These are phyloP conservation scores for Willisornis vidua DNA, from an alignment of 2,113 vertebrate species.

Conservation along the genomic window DNA sequence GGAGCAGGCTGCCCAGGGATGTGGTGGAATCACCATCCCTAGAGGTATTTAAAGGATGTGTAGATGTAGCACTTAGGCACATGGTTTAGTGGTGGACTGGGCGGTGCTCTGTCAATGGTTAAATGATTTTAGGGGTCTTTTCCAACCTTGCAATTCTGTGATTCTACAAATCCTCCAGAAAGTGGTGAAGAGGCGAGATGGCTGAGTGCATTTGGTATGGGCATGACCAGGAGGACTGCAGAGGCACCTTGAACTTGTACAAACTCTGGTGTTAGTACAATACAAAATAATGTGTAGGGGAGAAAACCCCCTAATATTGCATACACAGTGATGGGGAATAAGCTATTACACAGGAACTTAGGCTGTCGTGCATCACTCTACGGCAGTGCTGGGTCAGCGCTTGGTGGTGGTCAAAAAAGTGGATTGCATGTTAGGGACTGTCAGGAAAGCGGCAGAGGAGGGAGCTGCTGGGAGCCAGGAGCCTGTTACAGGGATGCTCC, in stretches of 20 bases:
- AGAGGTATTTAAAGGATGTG: neutral
- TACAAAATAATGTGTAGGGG: neutral
- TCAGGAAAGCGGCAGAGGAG: neutral
- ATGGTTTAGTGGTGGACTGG: neutral
- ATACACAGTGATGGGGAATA: neutral
- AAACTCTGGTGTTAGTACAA: neutral
- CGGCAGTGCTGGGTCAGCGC: neutral
- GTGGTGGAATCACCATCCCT: neutral
- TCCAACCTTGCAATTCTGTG: neutral
- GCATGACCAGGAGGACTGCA: neutral
- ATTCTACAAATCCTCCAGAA: neutral
- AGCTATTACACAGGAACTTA: neutral
- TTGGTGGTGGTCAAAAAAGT: neutral
- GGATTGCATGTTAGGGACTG: neutral
- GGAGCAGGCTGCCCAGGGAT: neutral
- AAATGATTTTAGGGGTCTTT: neutral
- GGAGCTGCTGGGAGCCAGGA: neutral
- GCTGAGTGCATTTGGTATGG: neutral
- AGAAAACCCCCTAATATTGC: neutral
- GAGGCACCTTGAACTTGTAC: neutral
- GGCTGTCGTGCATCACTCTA: rapidly evolving
- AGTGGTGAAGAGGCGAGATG: neutral
- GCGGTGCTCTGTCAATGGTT: neutral
- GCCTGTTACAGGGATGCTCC: neutral
- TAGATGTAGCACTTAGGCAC: neutral